Conservation (phyloP, 2,888 invertebrate genomes). For the Ephialtes manifestator region DNA sequence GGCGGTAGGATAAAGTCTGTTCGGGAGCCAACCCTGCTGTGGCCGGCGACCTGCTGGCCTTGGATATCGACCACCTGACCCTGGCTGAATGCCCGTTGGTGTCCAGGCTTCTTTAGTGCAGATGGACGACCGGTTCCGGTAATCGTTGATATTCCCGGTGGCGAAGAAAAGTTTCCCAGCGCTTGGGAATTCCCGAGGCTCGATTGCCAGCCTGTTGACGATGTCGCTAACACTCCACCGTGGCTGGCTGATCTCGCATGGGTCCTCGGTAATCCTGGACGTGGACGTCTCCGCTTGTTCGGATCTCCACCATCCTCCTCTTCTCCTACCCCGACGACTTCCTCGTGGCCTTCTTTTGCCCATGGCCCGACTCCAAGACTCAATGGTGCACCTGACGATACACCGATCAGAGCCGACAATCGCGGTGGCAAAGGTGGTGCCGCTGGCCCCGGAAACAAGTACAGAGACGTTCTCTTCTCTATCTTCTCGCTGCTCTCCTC, state of each 20-base stretch:
- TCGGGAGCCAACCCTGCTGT: constrained; percentile 94
- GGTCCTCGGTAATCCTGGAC: constrained; percentile 77
- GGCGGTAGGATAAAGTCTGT: constrained; percentile 96
- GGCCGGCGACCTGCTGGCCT: constrained; percentile 86
- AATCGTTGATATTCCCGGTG: constrained; percentile 76
- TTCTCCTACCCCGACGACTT: constrained; percentile 65
- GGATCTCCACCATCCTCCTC: constrained; percentile 64
- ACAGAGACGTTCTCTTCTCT: constrained; percentile 81
- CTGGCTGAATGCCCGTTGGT: constrained; percentile 95
- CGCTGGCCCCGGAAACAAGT: constrained; percentile 81
- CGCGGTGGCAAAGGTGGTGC: constrained; percentile 77
- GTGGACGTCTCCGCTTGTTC: constrained; percentile 81
- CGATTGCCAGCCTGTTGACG: constrained; percentile 81
- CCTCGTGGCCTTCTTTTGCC: constrained; percentile 68
- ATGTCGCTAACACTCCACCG: constrained; percentile 89
- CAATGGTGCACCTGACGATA: constrained; percentile 44
- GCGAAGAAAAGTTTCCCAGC: constrained; percentile 51
- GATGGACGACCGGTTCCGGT: constrained; percentile 88
- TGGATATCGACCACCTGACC: constrained; percentile 92
- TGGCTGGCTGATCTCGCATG: constrained; percentile 95
- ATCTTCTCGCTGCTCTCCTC: constrained; percentile 82
- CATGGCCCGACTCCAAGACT: constrained; percentile 68
- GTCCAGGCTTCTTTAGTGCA: constrained; percentile 91
- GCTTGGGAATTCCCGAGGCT: constrained; percentile 55
- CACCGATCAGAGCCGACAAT: constrained; percentile 62